Evolutionary conservation across 1,140 invertebrate genomes (phyloP), one percentile per base, ranked within the genome.

Genomic region (Drosophila sp.): DNA sequence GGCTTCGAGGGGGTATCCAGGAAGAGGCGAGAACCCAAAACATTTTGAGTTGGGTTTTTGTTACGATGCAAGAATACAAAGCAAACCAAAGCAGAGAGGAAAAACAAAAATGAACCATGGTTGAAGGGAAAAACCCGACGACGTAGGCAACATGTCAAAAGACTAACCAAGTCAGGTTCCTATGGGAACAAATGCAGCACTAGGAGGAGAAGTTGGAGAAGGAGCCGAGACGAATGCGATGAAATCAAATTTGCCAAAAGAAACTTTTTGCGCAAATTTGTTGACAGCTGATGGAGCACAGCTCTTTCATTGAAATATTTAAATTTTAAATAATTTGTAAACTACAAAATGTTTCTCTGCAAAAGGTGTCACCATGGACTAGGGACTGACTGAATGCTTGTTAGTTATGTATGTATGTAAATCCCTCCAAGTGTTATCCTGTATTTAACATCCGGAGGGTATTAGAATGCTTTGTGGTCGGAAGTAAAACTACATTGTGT

Each of bases 191-290:
- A 23, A 7, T 50, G 44, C 44, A 50, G 72, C 66, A 74, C 62
- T 61, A 71, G 71, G 41, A 44, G 41, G 1, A 4, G 41, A 7
- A 8, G 5, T 17, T 17, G 23, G 44, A 47, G 44, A 25, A 25
- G 17, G 44, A 47, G n/a, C n/a, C 1, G 4, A 2, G n/a, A 50
- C 4, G 44, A 23, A 77, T 80, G 68, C 73, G 54, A 85, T 85
- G 81, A 79, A 85, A 85, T 84, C 80, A 85, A 85, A 80, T 84
- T 85, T 85, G 78, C 41, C 77, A 68, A 66, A 69, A 32, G 23
- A 58, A 25, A 23, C 32, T 58, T 35, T 56, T 56, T 58, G 3
- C 7, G 32, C 56, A 58, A 58, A 58, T 35, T 33, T 58, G 56
- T 38, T 33, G 56, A 58, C 55, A 56, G 29, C 54, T 56, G 44